Conservation (phyloP, 2,888 invertebrate species). For the Athripsodes cinereus region DNA sequence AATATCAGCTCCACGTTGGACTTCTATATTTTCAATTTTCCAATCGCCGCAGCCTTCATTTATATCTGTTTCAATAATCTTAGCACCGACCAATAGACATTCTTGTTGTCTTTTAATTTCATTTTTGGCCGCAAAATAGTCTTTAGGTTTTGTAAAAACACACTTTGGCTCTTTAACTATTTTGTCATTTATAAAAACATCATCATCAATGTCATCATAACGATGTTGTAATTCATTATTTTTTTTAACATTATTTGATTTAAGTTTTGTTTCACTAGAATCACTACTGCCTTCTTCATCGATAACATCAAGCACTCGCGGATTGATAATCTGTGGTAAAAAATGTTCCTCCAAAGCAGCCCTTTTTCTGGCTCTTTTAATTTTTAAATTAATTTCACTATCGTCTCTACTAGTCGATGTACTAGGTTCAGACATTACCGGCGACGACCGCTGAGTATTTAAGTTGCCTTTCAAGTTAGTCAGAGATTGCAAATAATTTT, state of each 20-base stretch:
- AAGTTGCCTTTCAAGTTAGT: slow-evolving; percentile 36
- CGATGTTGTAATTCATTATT: slow-evolving; percentile 38
- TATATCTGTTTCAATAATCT: slow-evolving; percentile 51
- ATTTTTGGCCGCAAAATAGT: slow-evolving; percentile 27
- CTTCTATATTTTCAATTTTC: slow-evolving; percentile 46
- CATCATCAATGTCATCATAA: slow-evolving; percentile 46
- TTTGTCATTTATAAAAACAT: slow-evolving; percentile 42
- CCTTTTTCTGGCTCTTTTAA: slow-evolving; percentile 47
- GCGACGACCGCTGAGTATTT: slow-evolving; percentile 1
- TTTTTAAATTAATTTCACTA: slow-evolving; percentile 33
- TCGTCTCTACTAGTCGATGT: slow-evolving; percentile 35
- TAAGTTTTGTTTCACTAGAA: slow-evolving; percentile 52
- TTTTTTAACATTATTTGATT: slow-evolving; percentile 48
- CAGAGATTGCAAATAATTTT: slow-evolving; percentile 52
- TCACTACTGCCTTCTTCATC: slow-evolving; percentile 69
- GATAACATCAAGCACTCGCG: slow-evolving; percentile 68
- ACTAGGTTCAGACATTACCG: slow-evolving; percentile 2
- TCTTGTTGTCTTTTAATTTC: slow-evolving; percentile 42
- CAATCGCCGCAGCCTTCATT: slow-evolving; percentile 54
- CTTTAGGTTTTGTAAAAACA: slow-evolving; percentile 22
- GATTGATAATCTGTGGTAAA: slow-evolving; percentile 52
- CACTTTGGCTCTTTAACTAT: slow-evolving; percentile 29
- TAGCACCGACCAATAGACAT: slow-evolving; percentile 56
- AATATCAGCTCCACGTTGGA: slow-evolving; percentile 57
- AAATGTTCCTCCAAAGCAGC: slow-evolving; percentile 52